Base-by-base conservation (phyloP, 1,140 invertebrate species). In the Coenobita brevimanus region DNA sequence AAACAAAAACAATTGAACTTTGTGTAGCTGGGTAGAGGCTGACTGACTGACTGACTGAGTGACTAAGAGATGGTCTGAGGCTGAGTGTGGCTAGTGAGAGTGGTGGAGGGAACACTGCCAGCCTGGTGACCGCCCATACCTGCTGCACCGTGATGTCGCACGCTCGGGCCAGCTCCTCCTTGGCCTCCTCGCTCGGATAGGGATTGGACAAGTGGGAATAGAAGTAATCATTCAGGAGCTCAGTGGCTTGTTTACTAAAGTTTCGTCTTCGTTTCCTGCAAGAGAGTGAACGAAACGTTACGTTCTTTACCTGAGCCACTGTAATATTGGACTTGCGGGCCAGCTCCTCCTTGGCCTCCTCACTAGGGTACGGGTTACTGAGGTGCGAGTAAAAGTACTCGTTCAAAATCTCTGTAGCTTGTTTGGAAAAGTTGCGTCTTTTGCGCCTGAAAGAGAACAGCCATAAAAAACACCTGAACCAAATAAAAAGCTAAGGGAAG, bases 201-300 rank as follows among this genome's bases (percentile, higher is more conserved):
- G 99, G 99, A 95, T 99, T 99, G 92, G 97, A 98, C 90, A 99
- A 95, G 93, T 99, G 98, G 89, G 98, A 99, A 94, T 99, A 99
- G 94, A 99, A 99, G 93, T 99, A 99, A 94, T 99, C 98, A 93
- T 99, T 99, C 91, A 99, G 94, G 91, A 99, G 98, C 95, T 99
- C 99, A 13, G 98, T 99, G 38, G 99, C 99, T 93, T 99, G 98
- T 94, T 99, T 99, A 94, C 97, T 99, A 94, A 99, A 99, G 94
- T 99, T 99, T 91, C 99, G 95, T 91, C 99, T 95, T 93, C 99
- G 99, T 91, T 99, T 95, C 93, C 99, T 98, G 92, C 87, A 91
- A 91, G 80, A 89, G 79, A 73, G 92, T 85, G 57, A 89, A 90
- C 80, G 84, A 87, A 83, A 82, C 79, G 85, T 88, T 88, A 88